Evolutionary conservation across 2,797 vertebrate genomes (phyloP).

Genomic region (Sebastes baramenuke): DNA sequence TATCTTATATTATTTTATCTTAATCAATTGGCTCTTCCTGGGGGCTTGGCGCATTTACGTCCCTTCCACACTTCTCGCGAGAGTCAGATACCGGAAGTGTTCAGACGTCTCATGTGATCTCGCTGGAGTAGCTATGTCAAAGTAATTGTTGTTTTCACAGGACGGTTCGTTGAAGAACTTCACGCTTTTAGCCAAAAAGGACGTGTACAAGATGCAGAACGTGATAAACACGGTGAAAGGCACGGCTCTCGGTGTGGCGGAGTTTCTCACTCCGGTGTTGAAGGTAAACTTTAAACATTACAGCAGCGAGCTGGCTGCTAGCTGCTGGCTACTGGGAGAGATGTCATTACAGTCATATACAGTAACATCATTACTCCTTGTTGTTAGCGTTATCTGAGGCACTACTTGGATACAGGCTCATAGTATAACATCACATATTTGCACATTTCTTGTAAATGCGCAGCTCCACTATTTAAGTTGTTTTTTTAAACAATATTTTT

Average conservation of each 20-base stretch:
- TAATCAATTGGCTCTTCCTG: no score
- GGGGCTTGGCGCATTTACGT: no score
- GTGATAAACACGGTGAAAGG: conserved; percentile 95
- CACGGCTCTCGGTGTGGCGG: conserved; percentile 92
- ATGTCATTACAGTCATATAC: background rate
- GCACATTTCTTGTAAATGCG: background rate
- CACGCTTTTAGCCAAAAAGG: rapidly evolving
- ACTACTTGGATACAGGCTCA: background rate
- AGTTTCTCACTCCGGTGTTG: conserved; percentile 92
- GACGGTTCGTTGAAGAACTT: background rate
- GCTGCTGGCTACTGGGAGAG: background rate
- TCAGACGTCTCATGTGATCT: conserved; percentile 58
- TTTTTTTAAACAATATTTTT: no score
- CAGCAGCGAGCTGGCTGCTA: conserved; percentile 34
- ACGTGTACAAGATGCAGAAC: conserved; percentile 86
- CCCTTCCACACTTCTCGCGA: conserved; percentile 43
- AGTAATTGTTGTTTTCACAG: background rate
- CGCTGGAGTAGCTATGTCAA: conserved; percentile 40
- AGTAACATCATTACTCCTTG: background rate
- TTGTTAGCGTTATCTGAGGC: background rate
- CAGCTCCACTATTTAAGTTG: background rate
- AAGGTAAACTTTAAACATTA: conserved; percentile 83
- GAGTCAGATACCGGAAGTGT: conserved; percentile 24
- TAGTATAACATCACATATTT: background rate
- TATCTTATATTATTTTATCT: no score